Percentiles rank a stretch among this genome's conserved stretches.
Evolutionary conservation across 1,140 invertebrate genomes (phyloP).

Genomic region (Hycleus phaleratus): DNA sequence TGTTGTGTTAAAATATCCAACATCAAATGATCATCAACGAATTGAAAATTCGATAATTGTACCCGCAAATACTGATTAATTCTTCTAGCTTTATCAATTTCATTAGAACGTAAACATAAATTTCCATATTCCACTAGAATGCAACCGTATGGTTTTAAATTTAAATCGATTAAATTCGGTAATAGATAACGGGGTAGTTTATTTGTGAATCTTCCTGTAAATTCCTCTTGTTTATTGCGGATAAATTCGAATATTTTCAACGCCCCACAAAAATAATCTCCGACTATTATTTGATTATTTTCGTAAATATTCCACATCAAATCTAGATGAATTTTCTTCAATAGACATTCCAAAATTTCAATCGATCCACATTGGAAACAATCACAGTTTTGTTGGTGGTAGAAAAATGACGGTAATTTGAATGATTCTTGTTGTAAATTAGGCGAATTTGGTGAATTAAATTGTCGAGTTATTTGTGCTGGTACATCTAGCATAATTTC

Average conservation of each 20-base stretch:
- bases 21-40: too few species aligned
- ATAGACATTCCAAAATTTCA: conserved; percentile 13
- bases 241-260: conserved; percentile 6
- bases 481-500: conserved; percentile 13
- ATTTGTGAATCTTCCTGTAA: neutral
- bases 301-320: conserved; percentile 10
- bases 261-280: conserved; percentile 7
- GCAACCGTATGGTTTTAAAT: conserved; percentile 11
- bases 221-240: conserved; percentile 1
- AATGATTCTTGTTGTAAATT: conserved; percentile 14
- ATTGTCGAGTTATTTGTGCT: neutral
- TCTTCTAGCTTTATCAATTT: conserved; percentile 4
- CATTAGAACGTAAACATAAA: neutral
- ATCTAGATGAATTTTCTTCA: conserved; percentile 10
- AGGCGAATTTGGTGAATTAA: conserved; percentile 7
- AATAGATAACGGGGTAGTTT: conserved; percentile 7
- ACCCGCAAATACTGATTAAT: conserved; percentile 14
- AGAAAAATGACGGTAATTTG: conserved; percentile 15
- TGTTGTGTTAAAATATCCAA: conserved; percentile 13
- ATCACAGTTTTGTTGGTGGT: conserved; percentile 12
- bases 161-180: conserved; percentile 4
- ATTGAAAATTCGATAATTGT: neutral
- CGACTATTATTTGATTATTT: neutral
- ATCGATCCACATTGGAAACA: conserved; percentile 19
- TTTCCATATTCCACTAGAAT: conserved; percentile 15